Base-by-base conservation (phyloP, 2,888 invertebrate genomes). In the Coleophora deauratella region DNA sequence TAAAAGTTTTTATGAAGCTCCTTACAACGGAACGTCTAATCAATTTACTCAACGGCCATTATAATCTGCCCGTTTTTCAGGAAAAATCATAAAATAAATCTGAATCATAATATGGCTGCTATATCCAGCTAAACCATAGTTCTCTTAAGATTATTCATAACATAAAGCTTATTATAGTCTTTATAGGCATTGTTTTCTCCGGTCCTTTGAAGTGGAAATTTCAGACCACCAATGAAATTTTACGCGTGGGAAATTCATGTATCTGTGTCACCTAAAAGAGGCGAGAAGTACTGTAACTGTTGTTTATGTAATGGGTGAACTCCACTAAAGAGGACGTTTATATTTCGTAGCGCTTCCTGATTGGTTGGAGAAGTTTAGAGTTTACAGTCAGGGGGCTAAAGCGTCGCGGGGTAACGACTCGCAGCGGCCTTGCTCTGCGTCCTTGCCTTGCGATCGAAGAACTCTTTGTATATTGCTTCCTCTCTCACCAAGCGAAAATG, bases 401-500 rank as follows among this genome's bases (percentile, higher is more conserved):
- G 49, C 51, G 52, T 52, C 55, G 47, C 51, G 52, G 60, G 65
- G 60, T 64, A 70, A 72, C 62, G 63, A 69, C 68, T 66, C 61
- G 53, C 52, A 55, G 61, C 72, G 81, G 65, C 84, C 84, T 82
- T 84, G 82, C 72, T 50, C 55, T 41, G 54, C 79, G 82, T 76
- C 82, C 82, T 82, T 84, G 81, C 70, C 56, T 51, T 54, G 52
- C 66, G 66, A 61, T 60, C 61, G 61, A 63, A 62, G 63, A 63
- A 61, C 64, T 65, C 59, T 64, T 48, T 43, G 45, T 49, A 40
- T 50, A 37, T 33, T 46, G 60, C 41, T 67, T 73, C 66, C 69
- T 56, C 50, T 73, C 68, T 32, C 55, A 50, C 66, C 36, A 46
- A 45, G 43, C 41, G 31, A 43, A 40, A 45, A 49, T 50, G 55